Conservation (phyloP, 2,797 vertebrate genomes). For the Columba guinea region DNA sequence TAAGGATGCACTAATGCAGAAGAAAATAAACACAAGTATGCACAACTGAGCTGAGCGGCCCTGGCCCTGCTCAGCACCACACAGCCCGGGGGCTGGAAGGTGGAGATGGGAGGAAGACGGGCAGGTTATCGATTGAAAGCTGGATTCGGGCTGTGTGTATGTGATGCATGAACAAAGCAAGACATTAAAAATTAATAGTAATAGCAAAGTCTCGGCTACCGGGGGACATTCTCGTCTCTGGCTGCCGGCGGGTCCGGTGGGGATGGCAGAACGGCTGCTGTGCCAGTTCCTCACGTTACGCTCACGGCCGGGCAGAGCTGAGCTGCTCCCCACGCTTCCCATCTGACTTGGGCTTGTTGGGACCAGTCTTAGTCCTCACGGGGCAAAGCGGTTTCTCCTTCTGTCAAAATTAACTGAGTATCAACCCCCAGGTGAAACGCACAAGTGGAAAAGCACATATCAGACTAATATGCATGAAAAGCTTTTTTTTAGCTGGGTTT, state of each 20-base stretch:
- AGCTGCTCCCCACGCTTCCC: not conserved
- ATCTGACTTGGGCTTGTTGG: not conserved
- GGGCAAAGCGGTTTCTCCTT: not conserved
- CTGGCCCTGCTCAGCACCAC: not conserved
- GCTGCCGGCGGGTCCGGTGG: not conserved
- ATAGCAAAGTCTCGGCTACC: not conserved
- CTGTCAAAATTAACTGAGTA: not conserved
- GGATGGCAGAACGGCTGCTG: not conserved
- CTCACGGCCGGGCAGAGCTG: not conserved
- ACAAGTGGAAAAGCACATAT: rapidly evolving
- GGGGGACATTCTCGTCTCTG: rapidly evolving
- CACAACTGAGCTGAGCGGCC: not conserved
- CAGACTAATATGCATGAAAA: not conserved
- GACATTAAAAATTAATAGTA: not conserved
- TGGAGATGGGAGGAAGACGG: not conserved
- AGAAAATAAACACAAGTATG: not conserved
- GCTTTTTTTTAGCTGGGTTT: not conserved
- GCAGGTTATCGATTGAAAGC: not conserved
- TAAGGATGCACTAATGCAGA: not conserved
- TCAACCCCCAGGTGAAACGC: not conserved
- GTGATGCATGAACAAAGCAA: not conserved
- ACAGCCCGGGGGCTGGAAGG: too few species aligned
- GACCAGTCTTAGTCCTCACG: rapidly evolving
- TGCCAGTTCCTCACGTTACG: rapidly evolving
- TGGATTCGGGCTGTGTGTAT: not conserved